Conservation (phyloP, 2,113 vertebrate genomes). For the Podarcis muralis region DNA sequence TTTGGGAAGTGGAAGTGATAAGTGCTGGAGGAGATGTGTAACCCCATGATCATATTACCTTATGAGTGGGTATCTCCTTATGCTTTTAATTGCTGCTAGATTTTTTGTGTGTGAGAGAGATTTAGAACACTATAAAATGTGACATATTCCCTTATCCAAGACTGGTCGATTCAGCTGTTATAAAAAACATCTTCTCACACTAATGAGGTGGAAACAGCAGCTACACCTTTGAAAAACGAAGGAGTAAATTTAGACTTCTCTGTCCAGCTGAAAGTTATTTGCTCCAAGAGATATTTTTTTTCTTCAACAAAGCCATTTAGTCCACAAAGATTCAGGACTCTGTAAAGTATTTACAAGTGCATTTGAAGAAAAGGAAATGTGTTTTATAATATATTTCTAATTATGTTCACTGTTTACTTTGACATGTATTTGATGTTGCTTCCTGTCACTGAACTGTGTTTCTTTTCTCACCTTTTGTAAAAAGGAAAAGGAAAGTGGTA, state of each 20-base stretch:
- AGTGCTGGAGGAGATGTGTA: too few species aligned
- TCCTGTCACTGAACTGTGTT: background rate
- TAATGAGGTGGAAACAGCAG: background rate
- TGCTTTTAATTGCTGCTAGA: too few species aligned
- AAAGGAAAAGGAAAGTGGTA: background rate
- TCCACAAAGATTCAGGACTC: background rate
- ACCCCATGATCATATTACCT: too few species aligned
- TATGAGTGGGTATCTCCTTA: too few species aligned
- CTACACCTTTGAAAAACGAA: background rate
- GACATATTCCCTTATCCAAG: too few species aligned
- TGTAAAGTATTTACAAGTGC: background rate
- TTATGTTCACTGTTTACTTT: conserved; percentile 15
- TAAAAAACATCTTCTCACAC: background rate
- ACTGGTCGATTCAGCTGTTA: too few species aligned
- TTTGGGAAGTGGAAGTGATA: too few species aligned
- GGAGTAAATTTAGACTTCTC: background rate
- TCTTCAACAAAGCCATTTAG: background rate
- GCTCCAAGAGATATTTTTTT: conserved; percentile 2
- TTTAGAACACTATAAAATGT: too few species aligned
- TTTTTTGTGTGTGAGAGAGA: too few species aligned
- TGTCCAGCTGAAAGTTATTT: background rate
- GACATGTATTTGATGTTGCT: background rate
- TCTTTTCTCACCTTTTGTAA: background rate
- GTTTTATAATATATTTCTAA: conserved; percentile 4
- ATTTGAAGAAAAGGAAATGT: background rate